phyloP scores from a whole-genome alignment of 2,888 invertebrate species.

The Orthosia cruda region DNA sequence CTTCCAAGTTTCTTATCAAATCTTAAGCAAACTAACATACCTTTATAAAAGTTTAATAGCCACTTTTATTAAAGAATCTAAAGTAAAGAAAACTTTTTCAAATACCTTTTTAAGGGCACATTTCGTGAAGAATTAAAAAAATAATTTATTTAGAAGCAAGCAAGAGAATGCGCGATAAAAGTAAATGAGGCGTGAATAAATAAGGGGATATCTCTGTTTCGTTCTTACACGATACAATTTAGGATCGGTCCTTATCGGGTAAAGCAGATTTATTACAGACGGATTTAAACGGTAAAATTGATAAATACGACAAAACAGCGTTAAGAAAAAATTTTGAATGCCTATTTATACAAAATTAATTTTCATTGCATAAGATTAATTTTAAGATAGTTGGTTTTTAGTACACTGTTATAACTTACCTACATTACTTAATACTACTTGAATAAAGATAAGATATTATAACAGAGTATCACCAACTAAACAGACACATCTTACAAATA shows the following conservation, averaged over 20 bases:
- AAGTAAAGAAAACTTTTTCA: neutral
- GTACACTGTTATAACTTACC: no score
- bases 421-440: no score
- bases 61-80: neutral
- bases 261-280: conserved; percentile 66
- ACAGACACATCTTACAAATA: no score
- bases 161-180: conserved; percentile 19
- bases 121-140: conserved; percentile 30
- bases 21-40: neutral
- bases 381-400: neutral
- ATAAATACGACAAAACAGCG: conserved; percentile 65
- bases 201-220: conserved; percentile 54
- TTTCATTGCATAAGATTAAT: neutral
- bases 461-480: neutral
- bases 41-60: conserved; percentile 29
- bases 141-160: conserved; percentile 36
- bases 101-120: conserved; percentile 7
- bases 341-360: neutral
- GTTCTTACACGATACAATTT: conserved; percentile 67
- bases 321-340: neutral
- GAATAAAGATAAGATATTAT: no score
- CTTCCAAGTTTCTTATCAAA: conserved; percentile 12
- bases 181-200: conserved; percentile 51
- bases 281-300: conserved; percentile 81
- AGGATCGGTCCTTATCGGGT: conserved; percentile 63